Evolutionary conservation across 2,797 vertebrate genomes (phyloP), one percentile per base, ranked within the genome.

Genomic region (Dromococcyx pavoninus): DNA sequence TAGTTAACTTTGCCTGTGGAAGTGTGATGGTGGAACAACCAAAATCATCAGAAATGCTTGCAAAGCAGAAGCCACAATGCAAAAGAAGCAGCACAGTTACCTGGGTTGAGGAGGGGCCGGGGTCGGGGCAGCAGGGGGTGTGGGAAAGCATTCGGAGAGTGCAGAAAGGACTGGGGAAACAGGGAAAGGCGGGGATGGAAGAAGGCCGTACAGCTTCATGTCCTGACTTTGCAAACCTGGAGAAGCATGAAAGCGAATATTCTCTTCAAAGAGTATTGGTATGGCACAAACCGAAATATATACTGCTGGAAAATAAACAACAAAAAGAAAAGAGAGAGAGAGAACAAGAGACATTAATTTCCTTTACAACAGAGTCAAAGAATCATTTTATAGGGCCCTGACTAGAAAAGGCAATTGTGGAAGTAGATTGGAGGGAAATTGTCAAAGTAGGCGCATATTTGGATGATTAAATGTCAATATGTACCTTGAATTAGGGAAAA

Each of bases 401-500:
- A 54, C 75, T 89, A 89, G 81, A 74, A 77, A 35, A 81, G 22
- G 53, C 50, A 80, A 30, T 86, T 69, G 85, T 56, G 80, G 82
- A 76, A 88, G 75, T 51, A 86, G 50, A 48, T 57, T 86, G 75
- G 41, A 93, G 89, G 87, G 69, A 96, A 96, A 94, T 92, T 95
- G 84, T 92, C 91, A 93, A 83, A 85, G 64, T 65, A 91, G 37
- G 39, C 2, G 2, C 74, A 37, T 84, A 51, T 88, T 86, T 83
- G 62, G 87, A 72, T 95, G 94, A 94, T 94, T 94, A 92, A 93
- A 93, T 86, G 82, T 89, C 94, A 95, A 62, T 89, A 80, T 92
- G 79, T 88, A 93, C 85, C 57, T 69, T 66, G 82, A 83, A 91
- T 92, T 93, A 95, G 88, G 57, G 51, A 80, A 80, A 46, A 83